A percentile compares a stretch with the other conserved stretches of the same genome.
Conservation (phyloP, 2,113 vertebrate species). For the Dryoscopus gambensis region DNA sequence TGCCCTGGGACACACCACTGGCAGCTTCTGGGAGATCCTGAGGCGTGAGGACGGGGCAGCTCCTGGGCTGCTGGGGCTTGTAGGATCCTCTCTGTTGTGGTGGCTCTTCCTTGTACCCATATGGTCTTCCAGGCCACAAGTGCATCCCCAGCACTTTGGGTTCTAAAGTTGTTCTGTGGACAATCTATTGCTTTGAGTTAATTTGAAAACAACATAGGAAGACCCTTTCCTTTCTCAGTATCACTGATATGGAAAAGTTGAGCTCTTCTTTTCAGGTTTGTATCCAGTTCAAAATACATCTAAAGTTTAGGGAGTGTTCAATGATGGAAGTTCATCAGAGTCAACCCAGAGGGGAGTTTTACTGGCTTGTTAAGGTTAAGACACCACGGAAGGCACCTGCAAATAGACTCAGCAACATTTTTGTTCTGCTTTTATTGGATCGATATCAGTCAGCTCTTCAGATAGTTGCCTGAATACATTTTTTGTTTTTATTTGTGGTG, state of each 20-base stretch:
- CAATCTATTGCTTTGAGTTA: background rate
- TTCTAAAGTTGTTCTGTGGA: background rate
- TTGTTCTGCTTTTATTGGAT: background rate
- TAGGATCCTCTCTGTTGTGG: background rate
- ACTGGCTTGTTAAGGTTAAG: background rate
- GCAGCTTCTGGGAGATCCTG: background rate
- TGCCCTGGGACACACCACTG: background rate
- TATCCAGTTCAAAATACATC: accelerated
- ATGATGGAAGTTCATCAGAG: background rate
- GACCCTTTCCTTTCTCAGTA: background rate
- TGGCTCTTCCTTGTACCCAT: background rate
- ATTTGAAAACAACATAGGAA: background rate
- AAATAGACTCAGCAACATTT: background rate
- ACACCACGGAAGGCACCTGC: background rate
- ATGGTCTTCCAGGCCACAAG: background rate
- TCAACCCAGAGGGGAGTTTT: accelerated
- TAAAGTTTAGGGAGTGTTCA: background rate
- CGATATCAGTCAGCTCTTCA: background rate
- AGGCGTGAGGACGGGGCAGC: accelerated
- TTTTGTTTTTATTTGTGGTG: background rate
- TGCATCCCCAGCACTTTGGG: background rate
- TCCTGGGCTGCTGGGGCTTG: background rate
- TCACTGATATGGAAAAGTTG: background rate
- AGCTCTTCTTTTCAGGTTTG: background rate
- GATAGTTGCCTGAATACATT: background rate